Percentiles rank a stretch among this genome's conserved stretches.
These are phyloP conservation scores for Oligia fasciuncula DNA, from an alignment of 2,888 invertebrate species.

Conservation along the genomic window DNA sequence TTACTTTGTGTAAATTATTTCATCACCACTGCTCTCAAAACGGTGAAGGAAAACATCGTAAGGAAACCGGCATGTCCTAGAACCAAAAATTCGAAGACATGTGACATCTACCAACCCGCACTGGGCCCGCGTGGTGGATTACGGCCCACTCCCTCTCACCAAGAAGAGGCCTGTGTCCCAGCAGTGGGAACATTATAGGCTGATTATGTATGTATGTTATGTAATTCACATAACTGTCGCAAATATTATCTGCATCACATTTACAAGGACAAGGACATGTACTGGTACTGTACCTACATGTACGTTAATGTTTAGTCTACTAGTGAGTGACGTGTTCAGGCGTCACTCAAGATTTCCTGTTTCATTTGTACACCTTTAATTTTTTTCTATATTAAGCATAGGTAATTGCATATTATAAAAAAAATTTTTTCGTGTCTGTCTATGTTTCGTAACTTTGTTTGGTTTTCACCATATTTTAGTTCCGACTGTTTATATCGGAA, in stretches of 20 bases:
- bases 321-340: slow-evolving; percentile 18
- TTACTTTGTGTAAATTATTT: no score
- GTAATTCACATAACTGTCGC: background rate
- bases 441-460: background rate
- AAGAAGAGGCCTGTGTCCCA: no score
- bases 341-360: slow-evolving; percentile 14
- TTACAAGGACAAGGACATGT: slow-evolving; percentile 3
- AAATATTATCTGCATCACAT: background rate
- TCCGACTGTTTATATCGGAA: background rate
- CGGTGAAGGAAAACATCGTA: no score
- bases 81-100: no score
- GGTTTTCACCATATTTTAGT: background rate
- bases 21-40: no score
- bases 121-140: no score
- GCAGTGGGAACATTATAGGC: no score
- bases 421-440: background rate
- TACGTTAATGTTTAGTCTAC: slow-evolving; percentile 32
- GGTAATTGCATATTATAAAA: background rate
- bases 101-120: no score
- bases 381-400: no score
- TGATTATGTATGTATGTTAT: no score
- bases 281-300: background rate
- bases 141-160: no score
- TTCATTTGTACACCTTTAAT: background rate
- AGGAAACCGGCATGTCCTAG: no score